Evolutionary conservation across 35 echinoderm and acorn worm genomes (phyloP).

Genomic region (Apostichopus parvimensis): DNA sequence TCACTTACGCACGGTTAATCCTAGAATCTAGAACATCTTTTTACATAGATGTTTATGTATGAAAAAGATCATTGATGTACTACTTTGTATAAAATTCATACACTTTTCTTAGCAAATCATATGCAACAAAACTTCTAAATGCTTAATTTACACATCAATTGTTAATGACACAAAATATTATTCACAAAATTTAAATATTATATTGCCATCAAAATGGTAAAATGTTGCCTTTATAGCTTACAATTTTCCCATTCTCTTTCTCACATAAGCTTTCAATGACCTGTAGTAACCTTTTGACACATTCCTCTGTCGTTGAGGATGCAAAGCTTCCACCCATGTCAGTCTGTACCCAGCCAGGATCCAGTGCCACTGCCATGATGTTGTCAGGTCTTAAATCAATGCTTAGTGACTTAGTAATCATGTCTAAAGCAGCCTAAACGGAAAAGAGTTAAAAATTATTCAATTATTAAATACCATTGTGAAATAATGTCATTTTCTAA

Average conservation of each 20-base stretch:
- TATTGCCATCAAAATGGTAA: not conserved
- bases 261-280: conserved; percentile 29
- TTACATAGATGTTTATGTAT: too few species aligned
- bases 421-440: conserved; percentile 58
- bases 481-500: too few species aligned
- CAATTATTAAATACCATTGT: too few species aligned
- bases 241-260: conserved; percentile 34
- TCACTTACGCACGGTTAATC: too few species aligned
- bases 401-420: conserved; percentile 59
- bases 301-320: not conserved
- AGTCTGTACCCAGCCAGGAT: conserved; percentile 70
- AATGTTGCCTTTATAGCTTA: conserved; percentile 26
- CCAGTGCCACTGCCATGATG: conserved; percentile 48
- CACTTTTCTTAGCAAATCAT: too few species aligned
- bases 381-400: conserved; percentile 37
- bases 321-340: conserved; percentile 62
- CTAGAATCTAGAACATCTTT: too few species aligned
- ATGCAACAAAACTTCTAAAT: too few species aligned
- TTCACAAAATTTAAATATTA: not conserved
- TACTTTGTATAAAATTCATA: too few species aligned
- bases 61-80: too few species aligned
- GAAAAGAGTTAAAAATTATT: not conserved
- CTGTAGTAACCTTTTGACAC: conserved; percentile 35
- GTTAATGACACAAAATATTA: too few species aligned
- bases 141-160: too few species aligned